These are phyloP conservation scores for Rhinatrema bivittatum DNA, from an alignment of 2,797 vertebrate species.

Conservation along the genomic window DNA sequence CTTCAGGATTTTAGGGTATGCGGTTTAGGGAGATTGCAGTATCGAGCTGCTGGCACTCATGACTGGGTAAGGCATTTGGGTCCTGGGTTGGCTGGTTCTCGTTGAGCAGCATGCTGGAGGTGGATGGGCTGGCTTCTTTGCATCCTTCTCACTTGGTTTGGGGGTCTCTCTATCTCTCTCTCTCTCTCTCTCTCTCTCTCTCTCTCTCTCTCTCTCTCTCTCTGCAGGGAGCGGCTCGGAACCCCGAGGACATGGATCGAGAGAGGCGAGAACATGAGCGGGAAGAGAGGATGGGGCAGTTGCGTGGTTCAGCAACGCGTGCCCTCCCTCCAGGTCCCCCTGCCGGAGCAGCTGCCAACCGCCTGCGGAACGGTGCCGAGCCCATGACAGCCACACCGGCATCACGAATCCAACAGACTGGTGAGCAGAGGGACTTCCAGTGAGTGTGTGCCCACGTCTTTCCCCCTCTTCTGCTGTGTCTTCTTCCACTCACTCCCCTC, in stretches of 20 bases:
- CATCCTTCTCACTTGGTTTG: not conserved
- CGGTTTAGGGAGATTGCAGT: no score
- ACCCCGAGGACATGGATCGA: conserved; percentile 82
- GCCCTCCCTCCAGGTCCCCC: conserved; percentile 77
- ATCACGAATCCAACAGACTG: conserved; percentile 85
- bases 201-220: no score
- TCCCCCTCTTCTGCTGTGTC: not conserved
- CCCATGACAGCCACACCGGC: conserved; percentile 82
- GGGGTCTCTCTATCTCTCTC: not conserved
- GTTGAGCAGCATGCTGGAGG: not conserved
- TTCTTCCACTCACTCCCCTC: no score
- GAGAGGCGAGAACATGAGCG: conserved; percentile 83
- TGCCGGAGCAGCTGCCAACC: conserved; percentile 71
- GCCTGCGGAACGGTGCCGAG: conserved; percentile 81
- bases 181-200: not conserved
- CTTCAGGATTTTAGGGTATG: not conserved
- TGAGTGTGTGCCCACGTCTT: no score
- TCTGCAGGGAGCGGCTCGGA: conserved; percentile 82
- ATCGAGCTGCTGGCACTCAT: no score
- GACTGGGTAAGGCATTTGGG: no score
- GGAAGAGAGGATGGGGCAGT: conserved; percentile 80
- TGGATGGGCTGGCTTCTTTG: not conserved
- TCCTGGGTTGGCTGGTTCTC: not conserved
- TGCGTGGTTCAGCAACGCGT: conserved; percentile 74
- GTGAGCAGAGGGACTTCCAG: conserved; percentile 47